A percentile compares a stretch with the other conserved stretches of the same genome.
Conservation (phyloP, 2,888 invertebrate genomes). For the Nezara viridula region DNA sequence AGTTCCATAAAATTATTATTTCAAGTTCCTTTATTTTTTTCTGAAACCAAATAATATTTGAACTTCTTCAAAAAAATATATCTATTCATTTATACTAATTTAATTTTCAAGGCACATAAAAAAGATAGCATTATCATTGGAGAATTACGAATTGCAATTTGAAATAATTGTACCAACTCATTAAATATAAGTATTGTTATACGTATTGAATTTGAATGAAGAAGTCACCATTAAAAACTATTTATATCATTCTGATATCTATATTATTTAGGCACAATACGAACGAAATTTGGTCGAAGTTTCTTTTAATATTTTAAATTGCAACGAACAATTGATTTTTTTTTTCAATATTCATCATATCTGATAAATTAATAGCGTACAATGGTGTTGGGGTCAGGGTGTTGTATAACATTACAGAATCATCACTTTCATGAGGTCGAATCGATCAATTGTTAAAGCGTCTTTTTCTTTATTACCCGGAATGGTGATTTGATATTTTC, state of each 20-base stretch:
- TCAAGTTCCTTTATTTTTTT: too few species aligned
- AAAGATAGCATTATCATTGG: too few species aligned
- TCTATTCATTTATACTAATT: too few species aligned
- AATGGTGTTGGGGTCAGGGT: neutral
- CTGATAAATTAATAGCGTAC: neutral
- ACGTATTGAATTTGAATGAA: neutral
- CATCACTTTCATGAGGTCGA: slow-evolving; percentile 28
- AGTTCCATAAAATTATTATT: too few species aligned
- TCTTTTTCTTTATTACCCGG: slow-evolving; percentile 24
- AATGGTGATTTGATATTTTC: slow-evolving; percentile 23
- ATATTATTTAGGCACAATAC: neutral
- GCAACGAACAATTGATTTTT: neutral
- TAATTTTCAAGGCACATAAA: too few species aligned
- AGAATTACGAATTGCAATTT: neutral
- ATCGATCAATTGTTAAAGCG: neutral
- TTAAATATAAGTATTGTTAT: neutral
- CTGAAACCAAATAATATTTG: too few species aligned
- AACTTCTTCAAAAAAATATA: too few species aligned
- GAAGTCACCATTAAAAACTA: neutral
- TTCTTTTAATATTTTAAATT: neutral
- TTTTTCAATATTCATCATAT: neutral
- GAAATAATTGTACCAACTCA: neutral
- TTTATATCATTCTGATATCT: neutral
- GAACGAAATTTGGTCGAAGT: neutral
- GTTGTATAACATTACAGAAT: slow-evolving; percentile 13